Base-by-base conservation (phyloP, 2,797 vertebrate genomes). In the Pseudopleuronectes americanus region DNA sequence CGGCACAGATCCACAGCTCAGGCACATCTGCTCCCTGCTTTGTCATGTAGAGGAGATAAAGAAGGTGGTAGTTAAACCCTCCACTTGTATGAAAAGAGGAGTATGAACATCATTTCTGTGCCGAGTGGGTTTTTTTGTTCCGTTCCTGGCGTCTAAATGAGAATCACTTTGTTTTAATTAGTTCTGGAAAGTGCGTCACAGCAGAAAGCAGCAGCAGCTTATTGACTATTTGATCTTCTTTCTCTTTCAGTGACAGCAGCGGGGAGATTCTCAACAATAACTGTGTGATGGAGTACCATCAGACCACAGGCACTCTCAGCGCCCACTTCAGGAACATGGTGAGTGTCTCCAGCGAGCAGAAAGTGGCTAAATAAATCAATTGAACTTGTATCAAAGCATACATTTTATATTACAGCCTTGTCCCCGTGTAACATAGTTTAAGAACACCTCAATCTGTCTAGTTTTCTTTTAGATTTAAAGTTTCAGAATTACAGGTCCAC, bases 261-360 rank as follows among this genome's bases (percentile, higher is more conserved):
- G 97, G 97, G 2, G 97, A 99, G 85, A 98, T 99, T 87, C 90
- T 99, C 68, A 98, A 99, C 91, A 99, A 98, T 84, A 98, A 96
- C 91, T 98, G 97, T 0, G 97, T 98, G 57, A 98, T 98, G 97
- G 97, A 98, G 76, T 97, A 93, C 73, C 95, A 95, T 69, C 98
- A 99, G 77, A 88, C 93, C 33, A 92, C 90, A 28, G 89, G 93
- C 22, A 91, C 88, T 0, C 84, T 89, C 72, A 97, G 96, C 0
- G 97, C 97, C 19, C 97, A 99, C 83, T 96, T 95, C 83, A 94
- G 95, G 70, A 95, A 93, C 86, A 94, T 95, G 98, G 97, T 99
- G 85, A 95, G 89, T 77, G 57, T 43, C 19, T 54, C 51, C 6
- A 6, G 51, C 38, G 57, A 68, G 17, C 22, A 60, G 33, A 65